phyloP scores from a whole-genome alignment of 2,113 vertebrate species.

The Rhabdornis inornatus region DNA sequence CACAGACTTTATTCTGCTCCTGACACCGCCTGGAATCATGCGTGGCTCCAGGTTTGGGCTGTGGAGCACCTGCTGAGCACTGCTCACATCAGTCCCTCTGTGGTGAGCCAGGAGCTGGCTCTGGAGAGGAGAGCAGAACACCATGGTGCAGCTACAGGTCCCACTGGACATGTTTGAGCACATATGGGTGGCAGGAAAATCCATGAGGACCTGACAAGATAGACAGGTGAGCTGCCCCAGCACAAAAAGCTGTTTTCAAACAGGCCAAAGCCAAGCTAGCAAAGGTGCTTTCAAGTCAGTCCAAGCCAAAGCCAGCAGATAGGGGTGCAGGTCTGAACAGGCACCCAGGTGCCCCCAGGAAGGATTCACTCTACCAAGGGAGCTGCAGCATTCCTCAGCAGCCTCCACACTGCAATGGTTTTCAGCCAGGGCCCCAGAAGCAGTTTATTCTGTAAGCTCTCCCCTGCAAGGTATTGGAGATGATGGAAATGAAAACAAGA shows the following conservation, averaged over 20 bases:
- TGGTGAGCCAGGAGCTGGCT: background rate
- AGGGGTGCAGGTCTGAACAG: background rate
- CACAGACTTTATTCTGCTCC: background rate
- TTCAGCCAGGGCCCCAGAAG: background rate
- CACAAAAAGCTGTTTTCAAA: background rate
- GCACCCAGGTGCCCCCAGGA: background rate
- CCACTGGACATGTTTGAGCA: background rate
- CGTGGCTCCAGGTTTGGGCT: background rate
- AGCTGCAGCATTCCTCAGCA: constrained; percentile 27
- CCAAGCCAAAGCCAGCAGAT: constrained; percentile 20
- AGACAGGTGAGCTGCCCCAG: background rate
- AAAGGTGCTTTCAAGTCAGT: background rate
- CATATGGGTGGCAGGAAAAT: background rate
- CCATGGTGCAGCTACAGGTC: accelerated
- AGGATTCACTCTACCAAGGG: background rate
- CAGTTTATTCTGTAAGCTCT: background rate
- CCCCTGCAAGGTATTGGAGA: background rate
- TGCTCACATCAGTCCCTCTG: background rate
- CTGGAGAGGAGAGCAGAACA: background rate
- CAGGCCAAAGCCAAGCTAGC: background rate
- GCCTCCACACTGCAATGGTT: background rate
- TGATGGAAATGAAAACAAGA: constrained; percentile 1
- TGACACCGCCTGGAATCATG: background rate
- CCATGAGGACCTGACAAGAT: background rate
- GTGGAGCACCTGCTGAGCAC: background rate